phyloP scores from a whole-genome alignment of 2,797 vertebrate genomes.

The Microtus californicus region DNA sequence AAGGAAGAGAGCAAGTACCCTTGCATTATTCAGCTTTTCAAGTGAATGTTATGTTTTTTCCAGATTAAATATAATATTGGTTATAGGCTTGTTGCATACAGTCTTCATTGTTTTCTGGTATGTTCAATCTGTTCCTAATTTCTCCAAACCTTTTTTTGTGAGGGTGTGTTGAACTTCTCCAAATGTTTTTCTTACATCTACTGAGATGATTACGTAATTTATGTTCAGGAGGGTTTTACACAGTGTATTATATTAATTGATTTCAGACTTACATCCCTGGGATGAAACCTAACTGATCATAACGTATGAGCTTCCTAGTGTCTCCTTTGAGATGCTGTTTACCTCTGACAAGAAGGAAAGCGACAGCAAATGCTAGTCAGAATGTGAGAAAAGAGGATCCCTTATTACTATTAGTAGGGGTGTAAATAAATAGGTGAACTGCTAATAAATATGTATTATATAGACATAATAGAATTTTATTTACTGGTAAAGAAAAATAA shows the following conservation, averaged over 20 bases:
- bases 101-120: not conserved
- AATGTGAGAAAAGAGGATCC: not conserved
- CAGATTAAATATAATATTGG: not conserved
- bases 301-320: not conserved
- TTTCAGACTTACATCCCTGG: not conserved
- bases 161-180: not conserved
- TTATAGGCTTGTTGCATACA: not conserved
- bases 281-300: not conserved
- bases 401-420: not conserved
- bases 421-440: not conserved
- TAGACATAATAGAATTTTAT: not conserved
- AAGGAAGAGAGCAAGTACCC: not conserved
- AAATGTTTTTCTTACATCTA: not conserved
- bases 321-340: not conserved
- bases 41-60: not conserved
- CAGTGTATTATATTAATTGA: not conserved
- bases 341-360: not conserved
- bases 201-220: not conserved
- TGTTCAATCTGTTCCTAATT: not conserved
- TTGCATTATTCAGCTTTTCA: not conserved
- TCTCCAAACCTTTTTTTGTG: not conserved
- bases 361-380: not conserved
- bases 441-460: not conserved
- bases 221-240: not conserved
- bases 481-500: not conserved